Conservation (phyloP, 2,888 invertebrate species). For the Iphiclides podalirius region DNA sequence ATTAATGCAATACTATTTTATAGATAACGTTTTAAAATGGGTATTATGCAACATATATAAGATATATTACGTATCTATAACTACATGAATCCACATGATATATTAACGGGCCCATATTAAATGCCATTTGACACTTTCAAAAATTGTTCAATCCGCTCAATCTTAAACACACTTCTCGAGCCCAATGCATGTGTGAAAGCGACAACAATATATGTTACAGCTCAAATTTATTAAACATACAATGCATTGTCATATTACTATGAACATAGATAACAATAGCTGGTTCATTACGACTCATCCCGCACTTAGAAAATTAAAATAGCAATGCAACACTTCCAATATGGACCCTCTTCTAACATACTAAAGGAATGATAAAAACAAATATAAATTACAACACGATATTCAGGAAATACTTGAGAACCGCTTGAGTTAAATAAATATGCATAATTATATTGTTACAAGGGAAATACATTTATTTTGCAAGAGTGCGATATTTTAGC, state of each 20-base stretch:
- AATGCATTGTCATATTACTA: no score
- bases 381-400: constrained; percentile 4
- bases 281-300: no score
- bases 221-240: no score
- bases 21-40: constrained; percentile 11
- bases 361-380: constrained; percentile 44
- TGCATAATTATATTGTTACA: not conserved
- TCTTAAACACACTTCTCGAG: no score
- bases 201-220: no score
- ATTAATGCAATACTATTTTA: constrained; percentile 8
- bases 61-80: constrained; percentile 16
- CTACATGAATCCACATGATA: constrained; percentile 16
- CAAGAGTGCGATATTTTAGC: not conserved
- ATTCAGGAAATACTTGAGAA: not conserved
- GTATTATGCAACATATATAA: constrained; percentile 7
- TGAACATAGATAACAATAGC: no score
- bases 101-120: constrained; percentile 14
- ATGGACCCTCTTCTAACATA: constrained; percentile 28
- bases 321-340: no score
- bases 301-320: no score
- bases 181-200: no score
- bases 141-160: no score
- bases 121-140: not conserved
- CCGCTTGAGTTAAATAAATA: not conserved
- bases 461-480: not conserved